Percentiles rank a stretch among this genome's conserved stretches.
Evolutionary conservation across 92 coral and sea anemone genomes (phyloP).

Genomic region (Micromussa lordhowensis): DNA sequence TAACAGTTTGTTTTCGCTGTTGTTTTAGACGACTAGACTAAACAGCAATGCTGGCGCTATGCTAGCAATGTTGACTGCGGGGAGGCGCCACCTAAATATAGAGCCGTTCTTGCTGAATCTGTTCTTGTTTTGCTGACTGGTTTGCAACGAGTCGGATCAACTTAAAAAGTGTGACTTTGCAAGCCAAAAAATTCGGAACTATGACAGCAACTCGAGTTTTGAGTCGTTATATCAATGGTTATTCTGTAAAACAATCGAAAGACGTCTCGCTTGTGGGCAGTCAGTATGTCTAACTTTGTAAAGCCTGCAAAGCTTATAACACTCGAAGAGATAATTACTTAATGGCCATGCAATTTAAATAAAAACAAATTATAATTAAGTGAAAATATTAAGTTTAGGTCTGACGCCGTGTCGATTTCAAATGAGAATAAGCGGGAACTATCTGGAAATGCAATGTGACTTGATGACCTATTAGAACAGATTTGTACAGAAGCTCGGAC

Average conservation of each 20-base stretch:
- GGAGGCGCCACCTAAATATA: not conserved
- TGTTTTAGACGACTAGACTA: not conserved
- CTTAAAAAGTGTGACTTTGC: not conserved
- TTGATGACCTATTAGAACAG: not conserved
- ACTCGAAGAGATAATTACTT: constrained; percentile 8
- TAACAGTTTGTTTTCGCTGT: constrained; percentile 21
- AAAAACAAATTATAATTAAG: not conserved
- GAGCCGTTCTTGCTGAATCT: not conserved
- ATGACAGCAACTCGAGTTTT: not conserved
- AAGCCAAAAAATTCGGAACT: not conserved
- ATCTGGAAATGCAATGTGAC: not conserved
- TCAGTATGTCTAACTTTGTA: not conserved
- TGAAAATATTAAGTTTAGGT: not conserved
- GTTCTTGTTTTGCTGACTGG: not conserved
- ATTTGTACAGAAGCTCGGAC: not conserved
- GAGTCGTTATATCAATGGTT: not conserved
- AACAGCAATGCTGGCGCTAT: constrained; percentile 9
- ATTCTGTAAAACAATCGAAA: not conserved
- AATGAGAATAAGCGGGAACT: not conserved
- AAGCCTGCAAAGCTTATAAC: constrained; percentile 3
- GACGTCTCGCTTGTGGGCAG: not conserved
- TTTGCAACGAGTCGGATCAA: not conserved
- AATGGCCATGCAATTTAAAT: not conserved
- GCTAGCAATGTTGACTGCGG: not conserved
- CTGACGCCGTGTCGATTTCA: not conserved